Percentiles rank a stretch among this genome's conserved stretches.
These are phyloP conservation scores for Leptestheria dahalacensis DNA, from an alignment of 1,140 invertebrate genomes.

Conservation along the genomic window DNA sequence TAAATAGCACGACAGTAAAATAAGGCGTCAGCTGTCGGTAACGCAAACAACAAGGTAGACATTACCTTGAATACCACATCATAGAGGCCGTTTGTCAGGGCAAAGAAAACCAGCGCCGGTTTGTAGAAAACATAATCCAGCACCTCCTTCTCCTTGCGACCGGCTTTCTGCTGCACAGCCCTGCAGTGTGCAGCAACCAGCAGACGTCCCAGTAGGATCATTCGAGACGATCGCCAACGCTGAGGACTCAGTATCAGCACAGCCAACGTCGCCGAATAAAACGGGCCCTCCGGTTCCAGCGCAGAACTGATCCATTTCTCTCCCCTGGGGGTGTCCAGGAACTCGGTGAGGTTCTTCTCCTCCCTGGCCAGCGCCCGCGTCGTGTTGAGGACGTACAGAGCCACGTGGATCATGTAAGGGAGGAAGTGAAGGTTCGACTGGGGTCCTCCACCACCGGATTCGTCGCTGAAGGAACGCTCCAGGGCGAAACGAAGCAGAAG, in stretches of 20 bases:
- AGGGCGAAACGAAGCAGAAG: slow-evolving; percentile 76
- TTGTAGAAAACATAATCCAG: slow-evolving; percentile 74
- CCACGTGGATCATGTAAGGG: slow-evolving; percentile 86
- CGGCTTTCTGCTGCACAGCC: slow-evolving; percentile 35
- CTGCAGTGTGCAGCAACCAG: slow-evolving; percentile 64
- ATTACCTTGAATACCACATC: slow-evolving; percentile 54
- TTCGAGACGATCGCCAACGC: slow-evolving; percentile 45
- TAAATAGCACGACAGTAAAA: no score
- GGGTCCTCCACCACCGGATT: slow-evolving; percentile 88
- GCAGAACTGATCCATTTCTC: slow-evolving; percentile 48
- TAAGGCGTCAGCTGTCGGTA: no score
- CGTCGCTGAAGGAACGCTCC: slow-evolving; percentile 91
- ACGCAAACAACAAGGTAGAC: neutral
- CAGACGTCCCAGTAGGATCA: slow-evolving; percentile 59
- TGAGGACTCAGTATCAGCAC: slow-evolving; percentile 57
- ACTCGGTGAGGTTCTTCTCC: slow-evolving; percentile 44
- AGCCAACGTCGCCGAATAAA: slow-evolving; percentile 68
- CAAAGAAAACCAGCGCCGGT: slow-evolving; percentile 68
- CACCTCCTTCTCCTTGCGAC: slow-evolving; percentile 23
- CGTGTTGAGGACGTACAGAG: slow-evolving; percentile 85
- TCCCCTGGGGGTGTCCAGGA: neutral
- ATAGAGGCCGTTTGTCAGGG: slow-evolving; percentile 59
- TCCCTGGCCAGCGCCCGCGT: slow-evolving; percentile 57
- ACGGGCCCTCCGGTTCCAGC: slow-evolving; percentile 75
- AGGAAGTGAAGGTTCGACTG: slow-evolving; percentile 95